phyloP scores from a whole-genome alignment of 2,113 vertebrate genomes.

The Meriones unguiculatus region DNA sequence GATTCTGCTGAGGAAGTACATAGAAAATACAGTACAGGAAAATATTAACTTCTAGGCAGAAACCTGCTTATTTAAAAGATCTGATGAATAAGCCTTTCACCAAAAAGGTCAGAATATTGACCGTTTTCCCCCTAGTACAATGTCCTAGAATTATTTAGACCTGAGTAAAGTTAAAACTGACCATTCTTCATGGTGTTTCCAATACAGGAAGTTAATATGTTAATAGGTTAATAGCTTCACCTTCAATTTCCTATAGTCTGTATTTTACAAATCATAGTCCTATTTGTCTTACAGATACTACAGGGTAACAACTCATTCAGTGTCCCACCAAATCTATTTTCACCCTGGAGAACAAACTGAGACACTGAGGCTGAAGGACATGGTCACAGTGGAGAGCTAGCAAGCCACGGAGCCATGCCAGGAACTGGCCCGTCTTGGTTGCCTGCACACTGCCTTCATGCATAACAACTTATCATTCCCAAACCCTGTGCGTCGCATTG shows the following conservation, averaged over 20 bases:
- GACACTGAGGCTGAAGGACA: not conserved
- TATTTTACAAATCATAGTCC: not conserved
- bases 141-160: constrained; percentile 2
- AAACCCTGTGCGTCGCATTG: not conserved
- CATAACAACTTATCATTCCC: not conserved
- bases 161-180: not conserved
- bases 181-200: constrained; percentile 41
- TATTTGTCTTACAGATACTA: not conserved
- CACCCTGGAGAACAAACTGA: constrained; percentile 2
- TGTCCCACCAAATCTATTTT: not conserved
- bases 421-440: not conserved
- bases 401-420: not conserved
- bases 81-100: not conserved
- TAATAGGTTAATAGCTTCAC: not conserved
- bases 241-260: not conserved
- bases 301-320: not conserved
- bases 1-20: constrained; percentile 6
- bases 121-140: not conserved
- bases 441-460: not conserved
- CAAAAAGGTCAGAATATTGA: not conserved
- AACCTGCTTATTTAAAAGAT: constrained; percentile 34
- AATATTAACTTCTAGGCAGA: constrained; percentile 4
- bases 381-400: not conserved
- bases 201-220: constrained; percentile 1
- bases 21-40: not conserved